These are phyloP conservation scores for Brachypodius melanocephalos DNA, from an alignment of 2,113 vertebrate species.

Conservation along the genomic window DNA sequence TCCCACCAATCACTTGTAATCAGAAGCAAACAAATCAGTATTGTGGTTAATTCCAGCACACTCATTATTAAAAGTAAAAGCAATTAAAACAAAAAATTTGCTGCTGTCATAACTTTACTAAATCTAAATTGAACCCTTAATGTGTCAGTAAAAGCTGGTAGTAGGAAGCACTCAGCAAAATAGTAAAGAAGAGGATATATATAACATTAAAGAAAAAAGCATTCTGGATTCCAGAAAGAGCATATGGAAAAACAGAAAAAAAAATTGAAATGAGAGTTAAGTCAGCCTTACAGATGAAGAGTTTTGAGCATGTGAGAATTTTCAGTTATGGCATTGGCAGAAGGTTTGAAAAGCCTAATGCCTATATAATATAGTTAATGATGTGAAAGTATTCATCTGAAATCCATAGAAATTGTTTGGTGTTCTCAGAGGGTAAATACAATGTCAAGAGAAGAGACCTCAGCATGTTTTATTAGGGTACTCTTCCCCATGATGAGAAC, in stretches of 20 bases:
- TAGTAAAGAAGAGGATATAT: not conserved
- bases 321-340: not conserved
- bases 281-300: rapidly evolving
- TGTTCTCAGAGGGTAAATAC: not conserved
- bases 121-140: not conserved
- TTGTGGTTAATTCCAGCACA: not conserved
- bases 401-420: not conserved
- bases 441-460: not conserved
- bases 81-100: not conserved
- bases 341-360: not conserved
- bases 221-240: not conserved
- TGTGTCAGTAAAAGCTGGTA: not conserved
- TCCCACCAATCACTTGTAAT: not conserved
- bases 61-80: not conserved
- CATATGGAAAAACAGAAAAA: not conserved
- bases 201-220: not conserved
- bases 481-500: not conserved
- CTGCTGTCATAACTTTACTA: not conserved
- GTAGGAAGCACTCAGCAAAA: not conserved
- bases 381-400: not conserved
- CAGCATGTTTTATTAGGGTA: not conserved
- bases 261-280: not conserved
- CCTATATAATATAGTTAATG: not conserved
- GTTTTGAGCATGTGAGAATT: not conserved
- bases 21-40: not conserved